Base-by-base conservation (phyloP, 2,888 invertebrate species). In the Lithophane ornitopus region DNA sequence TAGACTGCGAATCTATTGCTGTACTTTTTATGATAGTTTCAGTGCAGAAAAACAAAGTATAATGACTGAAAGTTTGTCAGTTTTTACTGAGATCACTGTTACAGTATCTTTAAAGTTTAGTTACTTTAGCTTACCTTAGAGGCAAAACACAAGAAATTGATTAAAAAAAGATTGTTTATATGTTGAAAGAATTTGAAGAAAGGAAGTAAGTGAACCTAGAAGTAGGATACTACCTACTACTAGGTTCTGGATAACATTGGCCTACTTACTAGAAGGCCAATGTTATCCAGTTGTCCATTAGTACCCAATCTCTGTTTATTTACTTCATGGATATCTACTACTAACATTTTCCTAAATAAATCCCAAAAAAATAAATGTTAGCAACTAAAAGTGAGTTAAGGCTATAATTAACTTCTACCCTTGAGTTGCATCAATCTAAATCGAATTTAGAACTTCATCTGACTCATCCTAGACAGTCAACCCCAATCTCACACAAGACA, bases 391-490 rank as follows among this genome's bases (percentile, higher is more conserved):
- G 3, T 65, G 12, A 19, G 19, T 46, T 34, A 39, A 19, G 14
- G 49, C 46, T 69, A 26, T n/a, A 44, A 44, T 66, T 34, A 46
- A 7, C 4, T 22, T 70, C 8, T 54, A 54, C 26, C 26, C 14
- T 46, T 52, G 41, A 49, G 14, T 69, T 52, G 26, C 34, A 79
- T 44, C n/a, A 19, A 58, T 16, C 16, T 34, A 26, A 54, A 14
- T 9, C 11, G 22, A 59, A 76, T 58, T 44, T 22, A 59, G 26
- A 79, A 54, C 41, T 49, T 2, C 26, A 9, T 3, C 46, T 80
- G 76, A 71, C 16, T 54, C 76, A 80, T 70, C 14, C 2, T n/a
- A 39, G 39, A n/a, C 54, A 62, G 80, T 62, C 54, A 76, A 56
- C 46, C 71, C 54, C 39, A 22, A 34, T 52, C 28, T 61, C 9